These are phyloP conservation scores for Smutsia gigantea DNA, from an alignment of 2,797 vertebrate species.

Conservation along the genomic window DNA sequence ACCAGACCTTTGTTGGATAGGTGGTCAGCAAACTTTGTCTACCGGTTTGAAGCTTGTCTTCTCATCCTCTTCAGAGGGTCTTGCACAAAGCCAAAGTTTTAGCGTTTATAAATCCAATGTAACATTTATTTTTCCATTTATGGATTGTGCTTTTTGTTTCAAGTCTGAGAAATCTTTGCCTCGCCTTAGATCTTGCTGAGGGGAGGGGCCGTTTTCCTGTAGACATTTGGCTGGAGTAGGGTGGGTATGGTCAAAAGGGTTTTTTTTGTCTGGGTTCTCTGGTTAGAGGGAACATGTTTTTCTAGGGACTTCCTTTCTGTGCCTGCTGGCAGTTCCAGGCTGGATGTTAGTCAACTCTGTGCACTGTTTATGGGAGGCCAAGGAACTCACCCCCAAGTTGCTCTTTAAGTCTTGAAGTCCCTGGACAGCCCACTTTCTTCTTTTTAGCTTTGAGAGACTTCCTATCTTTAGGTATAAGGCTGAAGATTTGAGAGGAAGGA, in stretches of 20 bases:
- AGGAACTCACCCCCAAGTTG: neutral
- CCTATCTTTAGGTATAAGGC: neutral
- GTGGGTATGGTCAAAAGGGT: neutral
- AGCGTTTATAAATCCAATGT: neutral
- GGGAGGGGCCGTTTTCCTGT: neutral
- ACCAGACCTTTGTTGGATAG: neutral
- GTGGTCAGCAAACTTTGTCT: neutral
- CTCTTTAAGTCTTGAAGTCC: neutral
- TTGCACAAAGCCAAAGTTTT: neutral
- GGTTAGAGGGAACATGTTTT: neutral
- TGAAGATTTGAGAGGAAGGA: neutral
- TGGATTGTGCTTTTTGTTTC: neutral
- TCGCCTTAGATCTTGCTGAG: neutral
- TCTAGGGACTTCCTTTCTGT: neutral
- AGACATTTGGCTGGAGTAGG: neutral
- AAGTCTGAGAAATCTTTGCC: neutral
- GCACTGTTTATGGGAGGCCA: neutral
- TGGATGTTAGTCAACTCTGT: neutral
- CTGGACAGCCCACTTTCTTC: neutral
- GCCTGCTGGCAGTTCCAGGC: neutral
- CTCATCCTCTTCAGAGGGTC: neutral
- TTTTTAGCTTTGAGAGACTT: neutral
- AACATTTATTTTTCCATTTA: neutral
- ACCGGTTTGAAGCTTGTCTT: neutral
- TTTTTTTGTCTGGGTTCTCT: neutral